Evolutionary conservation across 2,888 invertebrate genomes (phyloP).

Genomic region (Aleiodes leptofemur): DNA sequence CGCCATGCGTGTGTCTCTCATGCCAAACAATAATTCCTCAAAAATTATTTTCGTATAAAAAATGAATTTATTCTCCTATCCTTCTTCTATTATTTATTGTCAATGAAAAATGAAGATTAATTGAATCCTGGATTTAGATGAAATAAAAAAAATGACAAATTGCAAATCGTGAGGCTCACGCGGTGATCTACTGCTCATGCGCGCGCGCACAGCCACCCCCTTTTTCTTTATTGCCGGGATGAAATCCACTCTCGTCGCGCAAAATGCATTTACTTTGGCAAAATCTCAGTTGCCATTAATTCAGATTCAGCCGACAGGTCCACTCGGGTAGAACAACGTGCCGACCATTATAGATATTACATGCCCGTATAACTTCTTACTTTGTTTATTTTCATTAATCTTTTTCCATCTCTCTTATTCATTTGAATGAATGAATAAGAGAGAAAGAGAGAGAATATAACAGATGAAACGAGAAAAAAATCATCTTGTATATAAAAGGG

Average conservation of each 20-base stretch:
- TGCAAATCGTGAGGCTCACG: background rate
- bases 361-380: slow-evolving; percentile 58
- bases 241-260: slow-evolving; percentile 47
- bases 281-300: slow-evolving; percentile 75
- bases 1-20: slow-evolving; percentile 4
- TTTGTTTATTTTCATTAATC: slow-evolving; percentile 4
- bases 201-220: background rate
- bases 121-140: background rate
- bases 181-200: background rate
- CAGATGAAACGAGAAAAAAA: slow-evolving; percentile 22
- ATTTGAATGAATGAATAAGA: slow-evolving; percentile 26
- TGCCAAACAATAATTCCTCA: background rate
- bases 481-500: slow-evolving; percentile 27
- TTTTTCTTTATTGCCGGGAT: slow-evolving; percentile 24
- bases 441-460: background rate
- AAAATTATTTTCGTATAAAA: background rate
- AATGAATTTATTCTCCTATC: no score
- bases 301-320: slow-evolving; percentile 71
- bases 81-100: background rate
- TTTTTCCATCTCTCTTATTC: slow-evolving; percentile 23
- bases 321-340: slow-evolving; percentile 72
- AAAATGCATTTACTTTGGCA: slow-evolving; percentile 59
- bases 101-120: slow-evolving; percentile 23
- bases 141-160: slow-evolving; percentile 17
- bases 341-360: slow-evolving; percentile 74